Base-by-base conservation (phyloP, 2,797 vertebrate species). In the Menidia menidia region DNA sequence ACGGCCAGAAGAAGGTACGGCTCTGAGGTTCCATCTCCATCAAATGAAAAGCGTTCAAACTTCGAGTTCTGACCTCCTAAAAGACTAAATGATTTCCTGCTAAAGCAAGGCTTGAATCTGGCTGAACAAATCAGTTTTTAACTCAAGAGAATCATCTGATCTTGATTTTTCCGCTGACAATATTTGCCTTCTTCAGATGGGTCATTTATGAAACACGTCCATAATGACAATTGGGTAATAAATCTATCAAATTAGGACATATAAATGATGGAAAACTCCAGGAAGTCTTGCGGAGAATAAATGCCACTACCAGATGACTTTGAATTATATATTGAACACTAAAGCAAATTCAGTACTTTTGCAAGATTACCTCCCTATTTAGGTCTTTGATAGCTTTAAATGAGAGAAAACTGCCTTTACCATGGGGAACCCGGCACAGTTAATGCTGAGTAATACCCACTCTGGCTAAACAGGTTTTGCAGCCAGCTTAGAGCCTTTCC, bases 21-120 rank as follows among this genome's bases (percentile, higher is more conserved):
- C 48, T 67, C 42, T 68, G 55, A 68, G 53, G 58, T 67, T 64
- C 44, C 33, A 44, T 7, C 9, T 55, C 50, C n/a, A 60, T 59
- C 57, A 51, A 56, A 78, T 4, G 4, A 41, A 43, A 64, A 15
- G 19, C 63, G 72, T 44, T 32, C 11, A 0, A 18, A 45, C 35
- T 77, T 43, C 65, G 32, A 80, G 78, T 63, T 55, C 14, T 47
- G 32, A 18, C 65, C 76, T 78, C 72, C 62, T 66, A 54, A 69
- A 75, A 83, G 55, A 54, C 68, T 71, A 68, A 73, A 71, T 64
- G 60, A 68, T 66, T 81, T 87, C 63, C 73, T 82, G 60, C 41
- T 50, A 75, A 57, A 56, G 64, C 1, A 2, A 31, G 51, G 62
- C 62, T 78, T 33, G 61, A 71, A 71, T 83, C 74, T 11, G 30